Conservation (phyloP, 2,888 invertebrate genomes). For the Ichneumoninae sp. region DNA sequence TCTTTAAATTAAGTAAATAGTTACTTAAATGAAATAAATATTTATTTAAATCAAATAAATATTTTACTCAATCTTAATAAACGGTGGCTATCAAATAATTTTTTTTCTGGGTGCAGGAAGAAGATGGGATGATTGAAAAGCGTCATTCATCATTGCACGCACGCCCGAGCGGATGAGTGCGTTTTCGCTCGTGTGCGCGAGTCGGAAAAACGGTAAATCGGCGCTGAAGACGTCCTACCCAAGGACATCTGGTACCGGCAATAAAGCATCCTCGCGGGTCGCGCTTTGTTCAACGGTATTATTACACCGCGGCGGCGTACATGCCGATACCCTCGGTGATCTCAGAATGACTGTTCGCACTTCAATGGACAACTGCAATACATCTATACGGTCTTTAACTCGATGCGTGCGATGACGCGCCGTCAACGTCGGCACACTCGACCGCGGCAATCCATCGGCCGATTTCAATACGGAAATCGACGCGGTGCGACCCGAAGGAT, state of each 20-base stretch:
- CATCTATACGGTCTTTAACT: conserved; percentile 4
- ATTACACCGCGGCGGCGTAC: conserved; percentile 37
- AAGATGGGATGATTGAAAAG: conserved; percentile 45
- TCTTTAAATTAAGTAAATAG: too few species aligned
- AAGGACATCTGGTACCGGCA: conserved; percentile 60
- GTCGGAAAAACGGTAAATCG: conserved; percentile 60
- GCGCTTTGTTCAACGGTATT: conserved; percentile 60
- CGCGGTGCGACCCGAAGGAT: conserved; percentile 28
- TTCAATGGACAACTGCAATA: conserved; percentile 30
- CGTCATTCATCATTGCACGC: conserved; percentile 15
- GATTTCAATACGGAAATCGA: conserved; percentile 40
- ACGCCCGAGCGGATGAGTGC: background rate
- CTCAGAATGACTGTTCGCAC: conserved; percentile 27
- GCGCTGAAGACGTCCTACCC: conserved; percentile 55
- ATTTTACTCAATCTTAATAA: too few species aligned
- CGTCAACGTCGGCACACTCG: conserved; percentile 15
- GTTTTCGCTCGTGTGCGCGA: conserved; percentile 17
- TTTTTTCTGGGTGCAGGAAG: too few species aligned
- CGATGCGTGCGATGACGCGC: conserved; percentile 21
- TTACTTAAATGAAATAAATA: too few species aligned
- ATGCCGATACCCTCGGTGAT: conserved; percentile 21
- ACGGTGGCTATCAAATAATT: too few species aligned
- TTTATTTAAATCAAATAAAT: too few species aligned
- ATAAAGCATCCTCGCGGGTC: conserved; percentile 34
- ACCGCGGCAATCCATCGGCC: conserved; percentile 39